Conservation (phyloP, 2,113 vertebrate genomes). For the Ciconia boyciana region DNA sequence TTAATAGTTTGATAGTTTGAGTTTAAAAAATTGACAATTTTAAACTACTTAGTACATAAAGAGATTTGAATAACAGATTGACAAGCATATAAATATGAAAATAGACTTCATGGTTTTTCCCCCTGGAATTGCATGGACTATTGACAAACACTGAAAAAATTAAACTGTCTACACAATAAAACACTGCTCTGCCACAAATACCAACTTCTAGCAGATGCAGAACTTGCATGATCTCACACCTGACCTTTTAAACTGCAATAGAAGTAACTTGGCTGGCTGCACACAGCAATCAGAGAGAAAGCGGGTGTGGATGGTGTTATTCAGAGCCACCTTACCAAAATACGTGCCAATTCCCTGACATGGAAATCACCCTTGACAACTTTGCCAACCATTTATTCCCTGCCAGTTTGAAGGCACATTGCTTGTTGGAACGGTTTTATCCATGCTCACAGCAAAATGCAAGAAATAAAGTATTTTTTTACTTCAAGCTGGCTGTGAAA, state of each 20-base stretch:
- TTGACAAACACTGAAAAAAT: neutral
- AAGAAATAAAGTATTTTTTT: neutral
- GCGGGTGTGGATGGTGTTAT: neutral
- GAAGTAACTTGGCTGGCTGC: neutral
- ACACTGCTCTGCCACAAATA: neutral
- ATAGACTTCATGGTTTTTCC: neutral
- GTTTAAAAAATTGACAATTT: too few relatives aligned
- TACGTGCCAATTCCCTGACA: conserved; percentile 31
- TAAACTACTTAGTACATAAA: neutral
- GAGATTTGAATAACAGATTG: neutral
- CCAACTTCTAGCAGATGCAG: neutral
- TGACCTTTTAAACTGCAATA: neutral
- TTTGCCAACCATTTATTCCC: conserved; percentile 49
- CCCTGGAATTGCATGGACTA: neutral
- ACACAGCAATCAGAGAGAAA: neutral
- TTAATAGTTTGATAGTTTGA: too few relatives aligned
- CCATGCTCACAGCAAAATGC: neutral
- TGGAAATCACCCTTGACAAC: neutral
- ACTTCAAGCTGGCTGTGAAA: conserved; percentile 25
- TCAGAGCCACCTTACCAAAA: neutral
- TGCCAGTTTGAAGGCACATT: conserved; percentile 21
- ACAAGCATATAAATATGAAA: neutral
- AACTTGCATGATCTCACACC: neutral
- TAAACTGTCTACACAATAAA: neutral
- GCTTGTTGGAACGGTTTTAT: neutral